phyloP scores from a whole-genome alignment of 92 coral and sea anemone species.

The Diadumene lineata region DNA sequence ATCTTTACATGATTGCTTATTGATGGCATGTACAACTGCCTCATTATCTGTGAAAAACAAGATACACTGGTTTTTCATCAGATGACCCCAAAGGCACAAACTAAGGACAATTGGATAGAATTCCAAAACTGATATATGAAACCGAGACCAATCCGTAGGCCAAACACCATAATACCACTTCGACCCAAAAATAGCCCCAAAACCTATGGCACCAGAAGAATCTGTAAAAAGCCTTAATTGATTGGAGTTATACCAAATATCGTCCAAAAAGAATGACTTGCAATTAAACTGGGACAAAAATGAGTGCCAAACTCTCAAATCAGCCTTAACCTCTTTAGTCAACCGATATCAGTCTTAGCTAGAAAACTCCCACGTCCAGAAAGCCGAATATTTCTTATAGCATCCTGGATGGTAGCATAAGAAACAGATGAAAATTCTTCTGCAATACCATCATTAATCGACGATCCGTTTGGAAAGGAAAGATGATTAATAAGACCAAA shows the following conservation, averaged over 20 bases:
- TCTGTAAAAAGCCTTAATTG: constrained; percentile 29
- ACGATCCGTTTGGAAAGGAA: constrained; percentile 47
- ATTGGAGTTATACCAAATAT: constrained; percentile 22
- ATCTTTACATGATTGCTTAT: constrained; percentile 63
- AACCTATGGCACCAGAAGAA: constrained; percentile 31
- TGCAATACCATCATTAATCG: constrained; percentile 47
- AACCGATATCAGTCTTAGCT: constrained; percentile 49
- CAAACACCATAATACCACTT: constrained; percentile 43
- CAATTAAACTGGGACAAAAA: constrained; percentile 39
- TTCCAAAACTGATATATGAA: constrained; percentile 36
- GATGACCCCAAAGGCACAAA: too few relatives aligned
- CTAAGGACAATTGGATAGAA: too few relatives aligned
- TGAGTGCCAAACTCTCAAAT: constrained; percentile 37
- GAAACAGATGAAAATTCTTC: constrained; percentile 25
- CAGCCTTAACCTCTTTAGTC: constrained; percentile 35
- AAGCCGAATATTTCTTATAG: constrained; percentile 25
- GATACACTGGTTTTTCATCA: constrained; percentile 36
- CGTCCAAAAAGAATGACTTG: constrained; percentile 33
- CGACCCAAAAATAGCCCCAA: constrained; percentile 38
- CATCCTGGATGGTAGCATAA: constrained; percentile 53
- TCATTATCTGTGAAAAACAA: constrained; percentile 64
- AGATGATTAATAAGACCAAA: constrained; percentile 50
- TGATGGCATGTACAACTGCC: constrained; percentile 58
- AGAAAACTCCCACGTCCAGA: constrained; percentile 36
- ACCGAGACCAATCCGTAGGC: constrained; percentile 23